Conservation (phyloP, 2,797 vertebrate species). For the Sphaeramia orbicularis region DNA sequence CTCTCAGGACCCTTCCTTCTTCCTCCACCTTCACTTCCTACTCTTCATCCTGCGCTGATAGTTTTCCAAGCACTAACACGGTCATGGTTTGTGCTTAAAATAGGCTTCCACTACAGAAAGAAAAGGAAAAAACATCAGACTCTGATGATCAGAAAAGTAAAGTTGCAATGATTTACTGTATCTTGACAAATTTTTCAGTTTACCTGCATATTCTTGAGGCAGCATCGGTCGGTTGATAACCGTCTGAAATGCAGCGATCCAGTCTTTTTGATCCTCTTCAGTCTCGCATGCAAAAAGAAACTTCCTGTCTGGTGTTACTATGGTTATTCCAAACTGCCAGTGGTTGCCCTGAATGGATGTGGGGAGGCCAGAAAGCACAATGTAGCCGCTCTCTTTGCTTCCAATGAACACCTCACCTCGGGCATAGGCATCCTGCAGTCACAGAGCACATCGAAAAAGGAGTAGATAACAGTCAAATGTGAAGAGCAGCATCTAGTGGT, state of each 20-base stretch:
- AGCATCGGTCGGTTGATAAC: constrained; percentile 92
- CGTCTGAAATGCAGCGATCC: constrained; percentile 90
- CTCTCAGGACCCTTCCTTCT: constrained; percentile 1
- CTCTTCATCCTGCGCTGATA: constrained; percentile 9
- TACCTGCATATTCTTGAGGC: constrained; percentile 97
- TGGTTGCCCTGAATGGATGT: constrained; percentile 88
- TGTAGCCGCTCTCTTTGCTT: constrained; percentile 92
- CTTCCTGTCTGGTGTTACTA: constrained; percentile 93
- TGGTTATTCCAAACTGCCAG: constrained; percentile 94
- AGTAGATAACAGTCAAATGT: background rate
- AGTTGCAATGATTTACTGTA: background rate
- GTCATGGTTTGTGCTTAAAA: constrained; percentile 96
- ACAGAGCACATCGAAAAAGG: constrained; percentile 1
- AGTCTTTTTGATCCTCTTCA: constrained; percentile 88
- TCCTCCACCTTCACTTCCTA: constrained; percentile 1
- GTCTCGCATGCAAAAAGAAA: constrained; percentile 95
- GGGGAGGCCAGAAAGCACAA: constrained; percentile 89
- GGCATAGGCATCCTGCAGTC: constrained; percentile 93
- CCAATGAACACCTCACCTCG: constrained; percentile 97
- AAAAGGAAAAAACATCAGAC: constrained; percentile 23
- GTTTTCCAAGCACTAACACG: background rate
- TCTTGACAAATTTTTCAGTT: no score
- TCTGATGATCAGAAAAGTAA: background rate
- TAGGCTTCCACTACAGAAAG: constrained; percentile 92
- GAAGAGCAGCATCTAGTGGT: constrained; percentile 29